A percentile compares a stretch with the other conserved stretches of the same genome.
Evolutionary conservation across 2,113 vertebrate species (phyloP).

Genomic region (Lates calcarifer): DNA sequence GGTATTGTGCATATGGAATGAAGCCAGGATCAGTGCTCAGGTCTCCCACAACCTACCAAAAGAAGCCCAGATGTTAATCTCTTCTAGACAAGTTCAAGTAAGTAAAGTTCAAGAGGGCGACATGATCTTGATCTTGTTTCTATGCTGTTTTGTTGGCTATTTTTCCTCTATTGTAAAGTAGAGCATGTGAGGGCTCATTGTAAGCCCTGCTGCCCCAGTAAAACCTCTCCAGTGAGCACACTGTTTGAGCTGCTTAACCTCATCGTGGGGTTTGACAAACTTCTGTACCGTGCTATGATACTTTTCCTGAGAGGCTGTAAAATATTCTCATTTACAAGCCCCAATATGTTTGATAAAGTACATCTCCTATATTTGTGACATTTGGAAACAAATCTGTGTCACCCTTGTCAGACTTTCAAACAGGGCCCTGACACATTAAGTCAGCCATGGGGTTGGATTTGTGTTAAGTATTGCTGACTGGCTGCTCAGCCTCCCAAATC

Average conservation of each 20-base stretch:
- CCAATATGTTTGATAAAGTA: not conserved
- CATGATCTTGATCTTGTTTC: conserved; percentile 49
- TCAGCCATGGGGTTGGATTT: too few species aligned
- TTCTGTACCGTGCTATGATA: conserved; percentile 51
- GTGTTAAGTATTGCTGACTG: not conserved
- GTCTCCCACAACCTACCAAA: conserved; percentile 36
- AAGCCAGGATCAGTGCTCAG: conserved; percentile 28
- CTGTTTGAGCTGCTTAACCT: conserved; percentile 52
- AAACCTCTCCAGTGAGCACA: conserved; percentile 14
- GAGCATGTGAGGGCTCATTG: conserved; percentile 55
- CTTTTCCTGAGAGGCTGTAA: conserved; percentile 22
- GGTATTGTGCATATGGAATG: conserved; percentile 55
- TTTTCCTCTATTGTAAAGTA: conserved; percentile 46
- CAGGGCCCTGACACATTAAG: not conserved
- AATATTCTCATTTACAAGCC: not conserved
- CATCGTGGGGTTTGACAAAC: conserved; percentile 49
- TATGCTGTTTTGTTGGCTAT: conserved; percentile 41
- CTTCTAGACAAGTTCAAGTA: conserved; percentile 15
- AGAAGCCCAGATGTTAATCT: conserved; percentile 71
- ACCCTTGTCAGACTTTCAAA: not conserved
- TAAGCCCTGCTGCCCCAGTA: conserved; percentile 26
- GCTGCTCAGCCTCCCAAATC: not conserved
- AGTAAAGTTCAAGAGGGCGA: conserved; percentile 44
- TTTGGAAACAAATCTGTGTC: not conserved
- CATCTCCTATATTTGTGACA: conserved; percentile 6